These are phyloP conservation scores for Drosophila infuscata DNA, from an alignment of 2,888 invertebrate species.

Conservation along the genomic window DNA sequence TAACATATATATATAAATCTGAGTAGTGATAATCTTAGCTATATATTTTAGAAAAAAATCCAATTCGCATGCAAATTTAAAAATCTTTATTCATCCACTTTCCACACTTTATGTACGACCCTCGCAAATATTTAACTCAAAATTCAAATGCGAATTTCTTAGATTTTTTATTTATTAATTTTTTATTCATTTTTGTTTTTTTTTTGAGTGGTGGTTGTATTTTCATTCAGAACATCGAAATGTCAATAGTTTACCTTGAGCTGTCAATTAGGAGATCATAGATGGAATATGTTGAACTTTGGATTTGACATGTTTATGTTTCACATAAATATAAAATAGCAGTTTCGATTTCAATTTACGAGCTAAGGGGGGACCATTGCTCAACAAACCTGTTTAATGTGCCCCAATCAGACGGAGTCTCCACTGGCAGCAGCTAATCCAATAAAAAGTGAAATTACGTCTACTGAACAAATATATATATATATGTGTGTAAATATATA, in stretches of 20 bases:
- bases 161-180: background rate
- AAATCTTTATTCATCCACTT: background rate
- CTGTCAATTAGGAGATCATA: conserved; percentile 27
- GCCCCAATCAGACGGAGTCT: conserved; percentile 34
- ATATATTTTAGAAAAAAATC: fast-evolving
- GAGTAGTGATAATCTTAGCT: too few species aligned
- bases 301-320: conserved; percentile 47
- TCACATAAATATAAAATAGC: conserved; percentile 32
- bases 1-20: background rate
- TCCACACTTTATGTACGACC: background rate
- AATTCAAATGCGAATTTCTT: conserved; percentile 4
- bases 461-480: conserved; percentile 4
- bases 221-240: conserved; percentile 29
- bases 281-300: conserved; percentile 28
- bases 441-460: conserved; percentile 76
- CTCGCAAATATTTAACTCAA: conserved; percentile 9
- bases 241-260: conserved; percentile 68
- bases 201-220: background rate
- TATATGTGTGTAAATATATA: background rate
- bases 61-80: background rate
- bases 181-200: too few species aligned
- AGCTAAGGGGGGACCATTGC: conserved; percentile 34
- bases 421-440: conserved; percentile 66
- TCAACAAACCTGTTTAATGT: conserved; percentile 71
- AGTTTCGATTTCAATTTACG: conserved; percentile 51